Base-by-base conservation (phyloP, 1,140 invertebrate species). In the Drosophila pallidifrons region DNA sequence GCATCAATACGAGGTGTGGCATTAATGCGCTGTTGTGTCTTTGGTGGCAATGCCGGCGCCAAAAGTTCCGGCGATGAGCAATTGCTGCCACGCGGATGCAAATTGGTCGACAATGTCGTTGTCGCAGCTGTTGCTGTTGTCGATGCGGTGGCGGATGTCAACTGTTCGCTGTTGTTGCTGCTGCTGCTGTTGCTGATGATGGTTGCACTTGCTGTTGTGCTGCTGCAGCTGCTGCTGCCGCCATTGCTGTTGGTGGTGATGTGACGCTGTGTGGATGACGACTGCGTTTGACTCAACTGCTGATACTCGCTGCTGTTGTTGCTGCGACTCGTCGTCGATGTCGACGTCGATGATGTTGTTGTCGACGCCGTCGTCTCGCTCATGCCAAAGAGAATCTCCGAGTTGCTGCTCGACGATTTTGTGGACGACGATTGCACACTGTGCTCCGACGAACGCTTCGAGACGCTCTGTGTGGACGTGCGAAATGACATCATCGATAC, bases 1-100 rank as follows among this genome's bases (percentile, higher is more conserved):
- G 96, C 96, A 91, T 97, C 96, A 90, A 96, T 96, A 55, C 96
- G 95, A 35, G 96, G 96, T 30, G 47, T 43, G 25, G 71, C 15
- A 15, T 45, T 10, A 54, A 52, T 6, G 1, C 64, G 55, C 43
- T 55, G 57, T 57, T 94, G 94, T 92, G 54, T 77, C 55, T 96
- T 95, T 16, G 93, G 94, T 25, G 96, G 96, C 73, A 96, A 92
- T 1, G 96, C 95, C 2, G 96, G 96, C 13, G 95, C 95, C 45
- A 69, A 8, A 38, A 69, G 11, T n/a, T 73, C 77, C 6, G 65
- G 65, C n/a, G 65, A 66, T 4, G 80, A 59, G 46, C 76, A 52
- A 35, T 38, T 57, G 32, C 43, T 71, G 49, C 63, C 47, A 10
- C 28, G 6, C 1, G 66, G 45, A 25, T 79, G 82, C 8, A 87